Evolutionary conservation across 2,797 vertebrate species (phyloP), one percentile per base, ranked within the genome.

Genomic region (Pogonophryne albipinna): DNA sequence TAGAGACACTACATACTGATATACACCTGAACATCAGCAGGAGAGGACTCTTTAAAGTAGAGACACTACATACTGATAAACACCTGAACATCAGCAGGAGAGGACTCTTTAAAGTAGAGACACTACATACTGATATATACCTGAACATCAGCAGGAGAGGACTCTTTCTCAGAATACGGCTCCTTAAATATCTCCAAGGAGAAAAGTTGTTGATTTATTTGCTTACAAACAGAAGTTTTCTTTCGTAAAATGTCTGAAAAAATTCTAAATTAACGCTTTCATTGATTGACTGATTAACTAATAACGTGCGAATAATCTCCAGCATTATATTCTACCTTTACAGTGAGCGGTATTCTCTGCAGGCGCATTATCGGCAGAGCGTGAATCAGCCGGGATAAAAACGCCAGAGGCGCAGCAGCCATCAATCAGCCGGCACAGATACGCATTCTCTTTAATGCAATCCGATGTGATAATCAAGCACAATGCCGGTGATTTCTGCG

Each of bases 381-480:
- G n/a, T 74, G 76, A 87, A 75, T 83, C 71, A 85, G 73, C 68
- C 49, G 60, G 69, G 47, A 77, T 62, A 15, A 61, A 67, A 79
- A 1, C 74, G 71, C 70, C 73, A 46, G 59, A 82, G 75, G 84
- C 80, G 75, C 79, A 82, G 86, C 86, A 89, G 91, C 90, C 58
- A 88, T 90, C 88, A 91, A 92, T 93, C 90, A 91, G 87, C 75
- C 79, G 41, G 76, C 88, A 78, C 75, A 83, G 89, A 87, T 85
- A 87, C 85, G 80, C 82, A 80, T 94, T 92, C 86, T 90, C 83
- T 92, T 92, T 93, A 92, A 93, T 90, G 91, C 92, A 94, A 94
- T 95, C 94, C 94, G 85, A 90, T 87, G 85, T 87, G 86, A 92
- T 95, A 94, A 94, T 95, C 93, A 94, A 87, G 89, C 89, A 89